These are phyloP conservation scores for Orthonevra nobilis DNA, from an alignment of 2,888 invertebrate species.

Conservation along the genomic window DNA sequence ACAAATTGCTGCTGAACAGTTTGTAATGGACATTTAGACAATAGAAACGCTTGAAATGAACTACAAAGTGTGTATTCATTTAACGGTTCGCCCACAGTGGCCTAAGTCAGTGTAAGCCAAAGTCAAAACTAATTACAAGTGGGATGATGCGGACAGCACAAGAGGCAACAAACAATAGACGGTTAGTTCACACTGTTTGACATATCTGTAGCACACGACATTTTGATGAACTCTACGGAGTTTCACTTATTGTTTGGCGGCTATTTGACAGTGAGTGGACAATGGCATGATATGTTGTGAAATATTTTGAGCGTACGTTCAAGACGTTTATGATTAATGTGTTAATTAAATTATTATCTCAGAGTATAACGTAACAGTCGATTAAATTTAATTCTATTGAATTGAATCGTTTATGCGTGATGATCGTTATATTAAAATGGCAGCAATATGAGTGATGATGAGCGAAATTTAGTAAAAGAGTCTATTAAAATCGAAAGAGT, in stretches of 20 bases:
- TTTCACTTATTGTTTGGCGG: constrained; percentile 21
- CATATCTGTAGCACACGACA: constrained; percentile 18
- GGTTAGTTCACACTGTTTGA: constrained; percentile 38
- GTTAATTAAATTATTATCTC: constrained; percentile 1
- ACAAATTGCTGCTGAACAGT: not conserved
- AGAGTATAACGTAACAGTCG: not conserved
- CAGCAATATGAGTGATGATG: too few species aligned
- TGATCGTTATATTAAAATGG: too few species aligned
- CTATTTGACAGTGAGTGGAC: constrained; percentile 2
- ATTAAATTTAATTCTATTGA: constrained; percentile 3
- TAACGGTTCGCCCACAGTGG: constrained; percentile 24
- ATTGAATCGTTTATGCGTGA: not conserved
- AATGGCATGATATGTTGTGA: constrained; percentile 14
- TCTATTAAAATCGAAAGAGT: too few species aligned
- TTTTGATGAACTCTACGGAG: constrained; percentile 37
- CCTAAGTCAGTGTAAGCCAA: not conserved
- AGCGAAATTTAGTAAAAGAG: too few species aligned
- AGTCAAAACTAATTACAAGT: not conserved
- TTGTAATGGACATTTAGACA: constrained; percentile 24
- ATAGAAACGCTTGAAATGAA: constrained; percentile 2
- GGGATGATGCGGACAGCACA: not conserved
- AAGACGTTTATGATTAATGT: not conserved
- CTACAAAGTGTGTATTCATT: constrained; percentile 5
- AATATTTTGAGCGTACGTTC: constrained; percentile 4
- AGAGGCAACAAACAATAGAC: constrained; percentile 5